These are phyloP conservation scores for Chloroceryle aenea DNA, from an alignment of 2,113 vertebrate genomes.

Conservation along the genomic window DNA sequence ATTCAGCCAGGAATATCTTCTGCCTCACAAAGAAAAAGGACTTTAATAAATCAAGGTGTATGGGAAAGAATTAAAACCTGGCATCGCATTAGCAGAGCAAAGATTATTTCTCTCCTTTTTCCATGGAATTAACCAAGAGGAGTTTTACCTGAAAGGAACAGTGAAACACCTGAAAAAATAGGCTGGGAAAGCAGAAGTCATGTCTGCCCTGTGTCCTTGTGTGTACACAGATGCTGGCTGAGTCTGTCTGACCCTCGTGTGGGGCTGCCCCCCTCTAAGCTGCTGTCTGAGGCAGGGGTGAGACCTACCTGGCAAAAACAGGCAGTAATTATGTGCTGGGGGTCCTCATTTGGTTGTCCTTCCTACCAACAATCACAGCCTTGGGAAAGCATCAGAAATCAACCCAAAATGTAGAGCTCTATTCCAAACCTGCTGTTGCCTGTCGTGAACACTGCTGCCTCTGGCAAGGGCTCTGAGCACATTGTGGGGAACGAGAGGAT, in stretches of 20 bases:
- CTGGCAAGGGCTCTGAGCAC: neutral
- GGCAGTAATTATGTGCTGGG: no score
- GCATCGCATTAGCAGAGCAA: neutral
- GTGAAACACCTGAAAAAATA: neutral
- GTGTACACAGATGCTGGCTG: fast-evolving
- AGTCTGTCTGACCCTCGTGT: fast-evolving
- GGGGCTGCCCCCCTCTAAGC: neutral
- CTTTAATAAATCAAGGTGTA: neutral
- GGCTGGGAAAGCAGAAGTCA: neutral
- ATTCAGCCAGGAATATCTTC: neutral
- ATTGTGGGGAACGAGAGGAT: neutral
- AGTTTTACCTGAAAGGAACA: neutral
- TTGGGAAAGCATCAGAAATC: neutral
- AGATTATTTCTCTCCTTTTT: neutral
- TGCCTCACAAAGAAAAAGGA: neutral
- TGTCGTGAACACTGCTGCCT: neutral
- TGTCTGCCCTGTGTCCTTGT: neutral
- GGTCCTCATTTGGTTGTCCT: neutral
- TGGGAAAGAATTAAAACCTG: neutral
- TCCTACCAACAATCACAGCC: neutral
- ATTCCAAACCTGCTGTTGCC: neutral
- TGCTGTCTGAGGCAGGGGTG: neutral
- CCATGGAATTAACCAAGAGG: neutral
- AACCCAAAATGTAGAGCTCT: neutral
- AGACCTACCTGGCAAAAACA: neutral